A percentile compares a stretch with the other conserved stretches of the same genome.
Conservation (phyloP, 1,140 invertebrate genomes). For the Venturia canescens region DNA sequence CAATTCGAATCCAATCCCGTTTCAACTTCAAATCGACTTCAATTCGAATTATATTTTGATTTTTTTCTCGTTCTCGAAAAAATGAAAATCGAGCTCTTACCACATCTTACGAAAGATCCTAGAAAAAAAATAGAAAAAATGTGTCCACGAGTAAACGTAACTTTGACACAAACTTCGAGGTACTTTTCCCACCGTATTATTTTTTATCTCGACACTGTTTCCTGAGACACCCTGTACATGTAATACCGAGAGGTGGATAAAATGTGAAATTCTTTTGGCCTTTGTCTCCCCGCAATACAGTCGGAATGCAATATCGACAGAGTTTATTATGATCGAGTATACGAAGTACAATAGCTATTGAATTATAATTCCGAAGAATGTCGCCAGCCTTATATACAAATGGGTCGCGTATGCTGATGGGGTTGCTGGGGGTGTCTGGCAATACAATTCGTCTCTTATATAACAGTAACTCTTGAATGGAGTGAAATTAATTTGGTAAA, state of each 20-base stretch:
- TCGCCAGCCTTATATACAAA: neutral
- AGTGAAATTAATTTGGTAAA: too few species aligned
- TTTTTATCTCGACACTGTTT: too few species aligned
- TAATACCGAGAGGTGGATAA: neutral
- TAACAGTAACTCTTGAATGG: neutral
- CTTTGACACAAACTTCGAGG: too few species aligned
- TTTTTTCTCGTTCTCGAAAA: too few species aligned
- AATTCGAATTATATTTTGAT: too few species aligned
- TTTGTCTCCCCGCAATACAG: neutral
- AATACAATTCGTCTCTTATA: neutral
- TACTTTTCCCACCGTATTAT: too few species aligned
- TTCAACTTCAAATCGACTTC: too few species aligned
- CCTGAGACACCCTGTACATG: neutral
- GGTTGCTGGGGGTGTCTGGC: neutral
- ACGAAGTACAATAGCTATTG: constrained; percentile 28
- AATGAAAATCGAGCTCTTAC: too few species aligned
- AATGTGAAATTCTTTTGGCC: constrained; percentile 28
- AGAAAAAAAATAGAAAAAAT: too few species aligned
- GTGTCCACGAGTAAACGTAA: too few species aligned
- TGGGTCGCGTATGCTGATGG: neutral
- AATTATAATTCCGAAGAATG: constrained; percentile 30
- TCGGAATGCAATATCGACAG: constrained; percentile 34
- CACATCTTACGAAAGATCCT: too few species aligned
- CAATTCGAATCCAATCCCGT: too few species aligned
- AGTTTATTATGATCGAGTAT: constrained; percentile 22